Base-by-base conservation (phyloP, 2,888 invertebrate species). In the Sinopyrophorus schimmeli region DNA sequence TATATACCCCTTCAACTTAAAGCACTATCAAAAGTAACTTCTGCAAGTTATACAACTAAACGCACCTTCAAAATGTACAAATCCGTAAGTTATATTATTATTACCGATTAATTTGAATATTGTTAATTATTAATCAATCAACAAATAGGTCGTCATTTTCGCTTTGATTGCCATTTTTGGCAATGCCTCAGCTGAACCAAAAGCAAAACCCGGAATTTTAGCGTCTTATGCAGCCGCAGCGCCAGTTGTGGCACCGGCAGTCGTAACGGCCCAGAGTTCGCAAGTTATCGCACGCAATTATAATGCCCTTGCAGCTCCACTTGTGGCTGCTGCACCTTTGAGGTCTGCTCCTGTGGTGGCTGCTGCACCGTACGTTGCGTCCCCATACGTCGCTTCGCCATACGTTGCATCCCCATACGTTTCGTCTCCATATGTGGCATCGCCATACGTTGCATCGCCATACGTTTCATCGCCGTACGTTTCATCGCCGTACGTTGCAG, bases 241-340 rank as follows among this genome's bases (percentile, higher is more conserved):
- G 44, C 63, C 63, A 10, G 61, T 59, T 2, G 62, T 67, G 6
- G 65, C 69, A 24, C 65, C 68, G 15, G 66, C 67, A 10, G 53
- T 81, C 56, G 81, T 83, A n/a, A 83, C 84, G 0, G 80, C 84
- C 1, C 78, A 80, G 61, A 83, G 84, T 70, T 81, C 81, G 6
- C 82, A 84, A 68, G 81, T 82, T 47, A 69, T 83, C 59, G 76
- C 82, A 12, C 76, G 83, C 56, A 81, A 82, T 66, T 78, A 80
- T 72, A 82, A 84, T 59, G 78, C 79, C 1, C 69, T 82, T 5
- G 79, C 78, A 10, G 43, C 65, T 4, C 34, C 46, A 4, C 21
- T 58, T 63, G 15, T 55, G 58, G 43, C 43, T 7, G 54, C 56
- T 1, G 37, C 53, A 20, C 44, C 54, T 5, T 44, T 75, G 64